Base-by-base conservation (phyloP, 2,888 invertebrate species). In the Melinaea menophilus region DNA sequence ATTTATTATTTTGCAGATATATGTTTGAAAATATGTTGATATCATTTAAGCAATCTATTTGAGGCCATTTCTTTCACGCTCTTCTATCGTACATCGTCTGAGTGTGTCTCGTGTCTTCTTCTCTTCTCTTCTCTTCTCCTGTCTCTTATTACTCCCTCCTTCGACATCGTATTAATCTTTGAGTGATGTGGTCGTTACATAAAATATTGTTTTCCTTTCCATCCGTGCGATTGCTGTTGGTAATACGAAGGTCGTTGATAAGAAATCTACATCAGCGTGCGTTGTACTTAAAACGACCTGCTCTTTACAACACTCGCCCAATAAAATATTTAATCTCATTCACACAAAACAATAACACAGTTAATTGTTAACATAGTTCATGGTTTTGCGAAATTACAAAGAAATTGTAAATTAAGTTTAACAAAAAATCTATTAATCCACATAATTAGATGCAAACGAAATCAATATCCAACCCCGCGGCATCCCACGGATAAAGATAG, bases 211-310 rank as follows among this genome's bases (percentile, higher is more conserved):
- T 62, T 68, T 69, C 51, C 51, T 51, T 71, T 70, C 62, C 69
- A 71, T 71, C 73, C 72, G 67, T 69, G 67, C 67, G 66, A 69
- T 70, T 70, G 69, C 69, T 79, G 80, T 79, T 76, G 68, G 70
- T 70, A 70, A 70, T 69, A 68, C 69, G 88, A 90, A 90, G 89
- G 89, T 85, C 85, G 79, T 74, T 83, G 90, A 90, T 90, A 90
- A 90, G 88, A 83, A 88, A 84, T 82, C 81, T 77, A 79, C 79
- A 78, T 75, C 76, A 69, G 71, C 64, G 61, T 55, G 70, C 71
- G 72, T 68, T 72, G 66, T 67, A 65, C 66, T 66, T 58, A 55
- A 48, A 46, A 48, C 55, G 33, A 51, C 31, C 51, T 31, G 22
- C 31, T 22, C 31, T 51, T 51, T 57, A 51, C 34, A 37, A 55